Conservation (phyloP, 1,140 invertebrate species). For the Panagrolaimus sp. region DNA sequence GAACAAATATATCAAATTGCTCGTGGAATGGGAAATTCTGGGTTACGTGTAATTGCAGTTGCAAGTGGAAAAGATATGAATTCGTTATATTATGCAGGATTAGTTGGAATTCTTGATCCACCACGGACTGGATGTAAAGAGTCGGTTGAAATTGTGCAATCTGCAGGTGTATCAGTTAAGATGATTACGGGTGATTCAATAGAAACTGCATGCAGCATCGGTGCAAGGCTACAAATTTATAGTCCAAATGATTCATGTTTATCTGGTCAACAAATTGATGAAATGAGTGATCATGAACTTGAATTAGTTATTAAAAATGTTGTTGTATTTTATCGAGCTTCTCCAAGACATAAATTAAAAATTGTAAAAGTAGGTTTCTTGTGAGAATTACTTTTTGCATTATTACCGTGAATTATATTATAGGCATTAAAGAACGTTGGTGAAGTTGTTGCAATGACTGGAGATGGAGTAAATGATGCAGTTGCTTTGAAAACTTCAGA, state of each 20-base stretch:
- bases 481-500: slow-evolving; percentile 95
- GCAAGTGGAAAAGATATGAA: slow-evolving; percentile 76
- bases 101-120: slow-evolving; percentile 93
- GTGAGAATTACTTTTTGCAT: neutral
- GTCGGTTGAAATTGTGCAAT: slow-evolving; percentile 74
- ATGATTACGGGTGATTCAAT: slow-evolving; percentile 94
- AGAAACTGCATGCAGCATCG: slow-evolving; percentile 88
- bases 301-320: slow-evolving; percentile 74
- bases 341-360: slow-evolving; percentile 87
- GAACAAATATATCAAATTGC: slow-evolving; percentile 70
- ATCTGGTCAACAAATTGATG: slow-evolving; percentile 85
- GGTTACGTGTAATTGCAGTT: slow-evolving; percentile 73
- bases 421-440: slow-evolving; percentile 79
- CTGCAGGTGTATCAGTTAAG: slow-evolving; percentile 82
- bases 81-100: slow-evolving; percentile 77
- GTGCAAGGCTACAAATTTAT: slow-evolving; percentile 62
- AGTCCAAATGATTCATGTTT: slow-evolving; percentile 62
- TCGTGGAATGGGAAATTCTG: slow-evolving; percentile 60
- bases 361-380: slow-evolving; percentile 75
- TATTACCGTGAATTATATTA: too few relatives aligned
- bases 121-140: slow-evolving; percentile 78
- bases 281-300: slow-evolving; percentile 74
- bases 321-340: slow-evolving; percentile 90
- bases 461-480: slow-evolving; percentile 98
- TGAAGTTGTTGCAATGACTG: slow-evolving; percentile 94